Base-by-base conservation (phyloP, 30 jellyfish, hydroid and myxozoan genomes). In the Chironex yamaguchii region DNA sequence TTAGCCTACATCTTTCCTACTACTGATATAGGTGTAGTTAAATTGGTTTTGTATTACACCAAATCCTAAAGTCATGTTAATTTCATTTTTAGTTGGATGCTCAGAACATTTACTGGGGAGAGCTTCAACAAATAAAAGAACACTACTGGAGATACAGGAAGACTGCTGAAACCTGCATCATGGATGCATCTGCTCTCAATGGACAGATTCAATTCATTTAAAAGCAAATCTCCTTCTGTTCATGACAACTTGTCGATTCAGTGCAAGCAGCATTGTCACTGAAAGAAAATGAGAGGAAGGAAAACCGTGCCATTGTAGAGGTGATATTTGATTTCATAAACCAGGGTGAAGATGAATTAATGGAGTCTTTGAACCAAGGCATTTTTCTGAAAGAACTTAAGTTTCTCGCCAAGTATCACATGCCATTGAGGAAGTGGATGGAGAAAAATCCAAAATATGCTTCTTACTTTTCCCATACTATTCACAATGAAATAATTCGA, bases 381-480 rank as follows among this genome's bases (percentile, higher is more conserved):
- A 71, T 27, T 71, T 71, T 71, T 42, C 36, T 71, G 36, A 76
- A 71, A 31, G 85, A 71, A 42, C 85, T 71, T 1, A 36, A 71
- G 36, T 71, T 71, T 21, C 50, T 74, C 76, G 48, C 87, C 36
- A 72, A 72, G 78, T 72, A 49, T 64, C 86, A 48, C 48, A 42
- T 22, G 27, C 86, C 78, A 27, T 49, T 72, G 49, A 72, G 86
- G 78, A 72, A 72, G 25, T 72, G 86, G 86, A 72, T 72, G 86
- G 86, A 72, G 36, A 72, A 62, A 17, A 74, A 72, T 72, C 86
- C 86, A 29, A 74, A 72, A 31, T 34, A 49, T 49, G 86, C 49
- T 17, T 26, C 86, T 17, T 34, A 72, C 28, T 72, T 72, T 42
- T 72, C 82, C 28, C 86, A 72, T 64, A 72, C 29, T 51, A 72